Percentiles rank a stretch among this genome's conserved stretches.
phyloP scores from a whole-genome alignment of 1,140 invertebrate species.

The Lepidurus couesii region DNA sequence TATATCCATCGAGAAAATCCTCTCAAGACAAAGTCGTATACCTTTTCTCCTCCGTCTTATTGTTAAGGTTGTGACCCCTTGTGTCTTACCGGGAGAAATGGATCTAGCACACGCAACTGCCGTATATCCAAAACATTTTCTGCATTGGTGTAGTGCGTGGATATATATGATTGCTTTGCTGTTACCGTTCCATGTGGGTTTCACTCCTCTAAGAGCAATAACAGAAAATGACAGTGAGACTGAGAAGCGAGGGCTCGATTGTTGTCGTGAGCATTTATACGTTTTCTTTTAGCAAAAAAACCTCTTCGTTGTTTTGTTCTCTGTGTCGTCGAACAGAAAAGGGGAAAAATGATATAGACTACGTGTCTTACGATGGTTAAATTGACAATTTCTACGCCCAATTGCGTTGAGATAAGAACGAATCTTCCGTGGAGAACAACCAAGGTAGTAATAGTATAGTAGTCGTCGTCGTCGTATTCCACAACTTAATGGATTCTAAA shows the following conservation, averaged over 20 bases:
- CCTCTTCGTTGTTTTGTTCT: not conserved
- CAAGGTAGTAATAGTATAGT: not conserved
- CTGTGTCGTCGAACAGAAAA: not conserved
- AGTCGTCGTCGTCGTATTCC: not conserved
- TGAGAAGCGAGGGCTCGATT: not conserved
- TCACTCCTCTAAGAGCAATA: conserved; percentile 18
- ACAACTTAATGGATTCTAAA: not conserved
- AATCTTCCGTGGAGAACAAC: not conserved
- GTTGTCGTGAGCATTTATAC: conserved; percentile 4
- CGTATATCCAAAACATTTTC: not conserved
- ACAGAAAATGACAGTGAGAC: not conserved
- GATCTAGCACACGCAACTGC: not conserved
- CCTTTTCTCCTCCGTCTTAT: not conserved
- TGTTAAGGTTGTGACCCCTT: not conserved
- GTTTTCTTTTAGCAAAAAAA: not conserved
- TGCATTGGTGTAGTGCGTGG: not conserved
- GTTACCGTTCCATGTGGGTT: not conserved
- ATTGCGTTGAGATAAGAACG: not conserved
- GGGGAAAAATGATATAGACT: not conserved
- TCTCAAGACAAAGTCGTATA: not conserved
- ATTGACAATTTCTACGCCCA: not conserved
- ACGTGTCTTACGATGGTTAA: not conserved
- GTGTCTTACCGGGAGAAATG: not conserved
- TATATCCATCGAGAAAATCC: not conserved
- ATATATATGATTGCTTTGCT: not conserved